Percentiles rank a stretch among this genome's conserved stretches.
These are phyloP conservation scores for Melanogrammus aeglefinus DNA, from an alignment of 2,797 vertebrate genomes.

Conservation along the genomic window DNA sequence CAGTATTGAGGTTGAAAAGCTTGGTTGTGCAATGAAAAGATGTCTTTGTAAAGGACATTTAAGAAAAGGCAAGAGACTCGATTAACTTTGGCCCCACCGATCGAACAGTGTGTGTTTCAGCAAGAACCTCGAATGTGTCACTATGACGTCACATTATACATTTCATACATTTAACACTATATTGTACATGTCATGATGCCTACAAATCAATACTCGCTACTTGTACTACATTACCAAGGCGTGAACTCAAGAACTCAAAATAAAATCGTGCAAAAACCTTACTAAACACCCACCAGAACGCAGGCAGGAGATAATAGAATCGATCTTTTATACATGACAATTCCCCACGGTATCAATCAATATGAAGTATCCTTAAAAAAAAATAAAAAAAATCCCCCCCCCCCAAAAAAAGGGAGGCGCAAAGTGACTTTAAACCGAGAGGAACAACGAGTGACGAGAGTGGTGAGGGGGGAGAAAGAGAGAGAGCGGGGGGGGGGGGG, in stretches of 20 bases:
- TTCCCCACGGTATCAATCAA: background rate
- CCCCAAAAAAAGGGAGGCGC: background rate
- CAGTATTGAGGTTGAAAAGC: too few species aligned
- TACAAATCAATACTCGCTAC: too few species aligned
- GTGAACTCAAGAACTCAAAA: background rate
- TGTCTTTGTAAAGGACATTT: too few species aligned
- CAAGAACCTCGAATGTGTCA: background rate
- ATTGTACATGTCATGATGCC: too few species aligned
- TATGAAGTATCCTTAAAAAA: background rate
- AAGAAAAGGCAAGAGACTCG: too few species aligned
- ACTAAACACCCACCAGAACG: background rate
- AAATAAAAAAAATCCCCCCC: background rate
- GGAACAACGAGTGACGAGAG: background rate
- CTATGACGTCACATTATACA: background rate
- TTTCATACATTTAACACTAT: too few species aligned
- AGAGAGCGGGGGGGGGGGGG: conserved; percentile 2
- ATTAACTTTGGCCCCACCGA: too few species aligned
- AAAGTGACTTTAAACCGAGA: background rate
- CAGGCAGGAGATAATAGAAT: conserved; percentile 5
- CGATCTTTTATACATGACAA: background rate
- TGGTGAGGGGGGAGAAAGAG: conserved; percentile 10
- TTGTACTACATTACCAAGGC: too few species aligned
- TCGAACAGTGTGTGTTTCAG: too few species aligned
- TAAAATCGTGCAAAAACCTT: background rate
- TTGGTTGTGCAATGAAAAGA: too few species aligned